A percentile compares a stretch with the other conserved stretches of the same genome.
These are phyloP conservation scores for Listrodromus nycthemerus DNA, from an alignment of 2,888 invertebrate genomes.

Conservation along the genomic window DNA sequence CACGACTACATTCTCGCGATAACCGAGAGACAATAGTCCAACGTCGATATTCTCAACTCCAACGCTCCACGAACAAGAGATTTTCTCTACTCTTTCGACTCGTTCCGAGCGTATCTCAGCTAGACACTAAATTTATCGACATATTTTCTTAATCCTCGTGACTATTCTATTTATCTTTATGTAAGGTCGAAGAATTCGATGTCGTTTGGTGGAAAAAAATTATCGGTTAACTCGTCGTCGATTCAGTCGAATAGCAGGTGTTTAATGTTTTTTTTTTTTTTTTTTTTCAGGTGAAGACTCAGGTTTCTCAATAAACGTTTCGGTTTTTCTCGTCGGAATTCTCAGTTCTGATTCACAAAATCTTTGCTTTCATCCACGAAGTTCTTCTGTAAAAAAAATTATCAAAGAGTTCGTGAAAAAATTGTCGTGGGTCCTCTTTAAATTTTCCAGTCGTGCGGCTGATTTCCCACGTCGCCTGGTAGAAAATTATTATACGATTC, in stretches of 20 bases:
- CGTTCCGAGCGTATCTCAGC: conserved; percentile 70
- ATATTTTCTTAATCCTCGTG: conserved; percentile 73
- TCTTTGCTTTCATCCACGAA: no score
- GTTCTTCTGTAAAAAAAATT: no score
- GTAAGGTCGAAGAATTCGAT: conserved; percentile 38
- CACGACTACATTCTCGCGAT: conserved; percentile 7
- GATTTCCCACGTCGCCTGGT: no score
- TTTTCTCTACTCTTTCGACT: conserved; percentile 63
- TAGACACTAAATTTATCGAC: conserved; percentile 77
- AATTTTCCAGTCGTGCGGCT: no score
- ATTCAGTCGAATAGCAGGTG: neutral
- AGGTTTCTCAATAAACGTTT: no score
- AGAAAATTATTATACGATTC: no score
- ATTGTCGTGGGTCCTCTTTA: no score
- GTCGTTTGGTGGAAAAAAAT: conserved; percentile 27
- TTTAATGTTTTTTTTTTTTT: neutral
- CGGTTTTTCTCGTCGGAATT: no score
- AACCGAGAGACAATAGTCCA: conserved; percentile 71
- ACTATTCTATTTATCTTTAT: conserved; percentile 31
- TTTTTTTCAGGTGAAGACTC: neutral
- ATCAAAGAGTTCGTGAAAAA: no score
- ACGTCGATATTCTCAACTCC: conserved; percentile 17
- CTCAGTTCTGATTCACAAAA: no score
- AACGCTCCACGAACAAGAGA: conserved; percentile 65
- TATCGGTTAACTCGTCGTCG: neutral